Conservation (phyloP, 2,113 vertebrate species). For the Clarias batrachus region DNA sequence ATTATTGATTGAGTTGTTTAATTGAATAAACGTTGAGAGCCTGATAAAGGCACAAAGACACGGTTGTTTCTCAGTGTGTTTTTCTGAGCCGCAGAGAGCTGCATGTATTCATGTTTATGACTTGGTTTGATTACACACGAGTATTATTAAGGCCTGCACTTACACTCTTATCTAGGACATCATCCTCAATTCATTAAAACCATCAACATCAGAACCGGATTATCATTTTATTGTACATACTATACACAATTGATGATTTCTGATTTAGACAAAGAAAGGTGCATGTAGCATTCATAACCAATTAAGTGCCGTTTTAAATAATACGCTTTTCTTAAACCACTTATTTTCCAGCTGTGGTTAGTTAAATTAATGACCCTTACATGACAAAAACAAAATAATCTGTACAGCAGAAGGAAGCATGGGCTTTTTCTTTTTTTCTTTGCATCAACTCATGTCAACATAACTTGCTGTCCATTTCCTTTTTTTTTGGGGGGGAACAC, state of each 20-base stretch:
- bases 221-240: constrained; percentile 28
- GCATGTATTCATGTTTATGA: constrained; percentile 5
- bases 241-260: not conserved
- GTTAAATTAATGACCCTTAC: not conserved
- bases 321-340: not conserved
- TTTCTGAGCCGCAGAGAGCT: constrained; percentile 19
- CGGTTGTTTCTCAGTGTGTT: constrained; percentile 4
- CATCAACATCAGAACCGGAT: not conserved
- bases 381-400: not conserved
- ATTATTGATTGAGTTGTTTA: constrained; percentile 3
- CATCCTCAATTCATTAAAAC: not conserved
- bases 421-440: no score
- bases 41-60: constrained; percentile 36
- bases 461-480: not conserved
- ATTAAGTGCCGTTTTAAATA: constrained; percentile 28
- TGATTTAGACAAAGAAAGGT: not conserved
- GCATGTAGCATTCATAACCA: not conserved
- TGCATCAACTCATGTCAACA: not conserved
- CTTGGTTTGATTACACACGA: not conserved
- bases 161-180: not conserved
- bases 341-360: not conserved
- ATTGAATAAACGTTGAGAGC: constrained; percentile 47
- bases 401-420: not conserved
- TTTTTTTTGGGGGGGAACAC: not conserved
- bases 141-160: not conserved